Evolutionary conservation across 1,140 invertebrate genomes (phyloP), one percentile per base, ranked within the genome.

Genomic region (Lepidurus couesii): DNA sequence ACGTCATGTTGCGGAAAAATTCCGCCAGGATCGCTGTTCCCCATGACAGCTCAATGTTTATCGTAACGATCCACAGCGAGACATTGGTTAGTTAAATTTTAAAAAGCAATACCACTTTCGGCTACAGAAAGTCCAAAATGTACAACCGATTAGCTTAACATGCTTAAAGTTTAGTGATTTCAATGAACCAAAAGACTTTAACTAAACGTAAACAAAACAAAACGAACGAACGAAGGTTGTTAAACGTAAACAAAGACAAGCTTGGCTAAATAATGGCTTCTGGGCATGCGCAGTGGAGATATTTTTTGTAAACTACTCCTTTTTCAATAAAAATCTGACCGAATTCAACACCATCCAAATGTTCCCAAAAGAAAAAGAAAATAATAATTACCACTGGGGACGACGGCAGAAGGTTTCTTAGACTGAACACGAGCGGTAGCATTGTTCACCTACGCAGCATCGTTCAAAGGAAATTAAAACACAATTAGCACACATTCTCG

Each of bases 401-500:
- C 90, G 84, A 65, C 53, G 8, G 94, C 90, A 81, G 93, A 90
- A 84, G 94, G 92, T 90, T 98, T 98, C 91, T 98, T 98, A 84
- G 95, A 97, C 91, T 97, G 95, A 86, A 98, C 95, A 89, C 95
- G 90, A 82, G 95, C 95, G 83, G 96, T 98, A 82, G 96, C 95
- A 89, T 97, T 98, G 90, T 98, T 98, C 85, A 97, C 95, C 96
- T 98, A 89, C 82, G 83, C 80, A 80, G 45, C 21, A 47, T n/a
- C 81, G 65, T 79, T 82, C 80, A 81, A 79, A 81, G 78, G 81
- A 78, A 77, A 80, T 73, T 34, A 81, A 34, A 81, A 65, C 9
- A 16, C 13, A 7, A 65, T 65, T 65, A 65, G 53, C 21, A n/a
- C 21, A 4, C 53, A 65, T 11, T 65, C 53, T 65, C 53, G 13